Percentiles rank a stretch among this genome's conserved stretches.
These are phyloP conservation scores for Halcyon badia DNA, from an alignment of 2,797 vertebrate species.

Conservation along the genomic window DNA sequence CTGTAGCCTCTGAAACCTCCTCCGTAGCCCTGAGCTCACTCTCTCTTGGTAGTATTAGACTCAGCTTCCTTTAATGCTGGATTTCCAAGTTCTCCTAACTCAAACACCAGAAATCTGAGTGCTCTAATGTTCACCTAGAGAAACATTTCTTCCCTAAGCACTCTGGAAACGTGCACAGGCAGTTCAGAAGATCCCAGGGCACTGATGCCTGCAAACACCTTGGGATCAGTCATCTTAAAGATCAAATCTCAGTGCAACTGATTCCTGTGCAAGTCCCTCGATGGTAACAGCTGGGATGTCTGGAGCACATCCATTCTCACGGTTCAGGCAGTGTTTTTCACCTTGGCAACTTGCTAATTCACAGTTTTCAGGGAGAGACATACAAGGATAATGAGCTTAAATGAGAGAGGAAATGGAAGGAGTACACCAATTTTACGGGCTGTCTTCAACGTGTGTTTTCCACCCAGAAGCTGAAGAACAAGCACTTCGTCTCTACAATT, in stretches of 20 bases:
- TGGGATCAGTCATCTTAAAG: not conserved
- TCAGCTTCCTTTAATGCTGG: not conserved
- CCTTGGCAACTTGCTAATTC: not conserved
- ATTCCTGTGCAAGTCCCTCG: not conserved
- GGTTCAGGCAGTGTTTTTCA: not conserved
- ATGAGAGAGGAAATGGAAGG: not conserved
- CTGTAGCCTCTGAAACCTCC: not conserved
- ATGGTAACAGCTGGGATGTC: not conserved
- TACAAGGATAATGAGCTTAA: not conserved
- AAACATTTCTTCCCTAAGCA: not conserved
- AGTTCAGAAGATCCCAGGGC: not conserved
- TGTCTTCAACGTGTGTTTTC: not conserved
- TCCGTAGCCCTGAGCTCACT: not conserved
- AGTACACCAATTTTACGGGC: accelerated
- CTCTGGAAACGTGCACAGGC: not conserved
- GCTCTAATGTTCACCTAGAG: not conserved
- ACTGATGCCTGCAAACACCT: not conserved
- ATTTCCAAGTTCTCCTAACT: not conserved
- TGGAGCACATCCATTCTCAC: not conserved
- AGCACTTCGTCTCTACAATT: not conserved
- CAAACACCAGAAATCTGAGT: accelerated
- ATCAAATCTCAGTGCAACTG: not conserved
- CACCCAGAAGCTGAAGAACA: not conserved
- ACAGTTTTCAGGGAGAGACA: not conserved
- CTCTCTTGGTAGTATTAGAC: not conserved